phyloP scores from a whole-genome alignment of 2,113 vertebrate genomes.

The Numenius arquata region DNA sequence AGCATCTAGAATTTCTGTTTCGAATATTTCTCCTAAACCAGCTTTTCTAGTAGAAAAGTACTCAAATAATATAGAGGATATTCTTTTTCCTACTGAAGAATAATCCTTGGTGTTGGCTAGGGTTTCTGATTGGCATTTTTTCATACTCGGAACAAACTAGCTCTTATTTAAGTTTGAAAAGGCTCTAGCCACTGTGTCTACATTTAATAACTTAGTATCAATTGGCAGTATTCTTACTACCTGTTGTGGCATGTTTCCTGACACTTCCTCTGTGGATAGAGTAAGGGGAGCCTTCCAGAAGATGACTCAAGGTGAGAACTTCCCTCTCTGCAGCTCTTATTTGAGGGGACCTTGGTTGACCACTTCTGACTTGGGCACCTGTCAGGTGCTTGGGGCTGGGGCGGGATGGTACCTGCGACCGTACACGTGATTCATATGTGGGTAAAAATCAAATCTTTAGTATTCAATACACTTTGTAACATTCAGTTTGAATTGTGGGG shows the following conservation, averaged over 20 bases:
- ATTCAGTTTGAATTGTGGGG: neutral
- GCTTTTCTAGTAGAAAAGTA: neutral
- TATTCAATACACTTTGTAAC: neutral
- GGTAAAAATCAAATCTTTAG: neutral
- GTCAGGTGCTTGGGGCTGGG: neutral
- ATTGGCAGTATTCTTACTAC: neutral
- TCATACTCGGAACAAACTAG: neutral
- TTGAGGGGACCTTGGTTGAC: neutral
- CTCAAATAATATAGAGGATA: neutral
- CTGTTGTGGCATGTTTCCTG: neutral
- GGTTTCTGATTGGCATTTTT: neutral
- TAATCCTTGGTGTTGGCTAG: neutral
- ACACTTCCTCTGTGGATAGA: neutral
- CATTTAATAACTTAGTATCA: neutral
- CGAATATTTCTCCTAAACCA: neutral
- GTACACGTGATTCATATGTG: rapidly evolving
- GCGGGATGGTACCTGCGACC: neutral
- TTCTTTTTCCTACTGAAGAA: neutral
- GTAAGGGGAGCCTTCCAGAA: neutral
- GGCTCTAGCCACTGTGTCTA: neutral
- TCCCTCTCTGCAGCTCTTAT: neutral
- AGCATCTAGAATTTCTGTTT: neutral
- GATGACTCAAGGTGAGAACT: neutral
- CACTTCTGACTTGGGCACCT: neutral
- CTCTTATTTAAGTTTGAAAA: neutral